Base-by-base conservation (phyloP, 1,140 invertebrate genomes). In the Ceratitis capitata region DNA sequence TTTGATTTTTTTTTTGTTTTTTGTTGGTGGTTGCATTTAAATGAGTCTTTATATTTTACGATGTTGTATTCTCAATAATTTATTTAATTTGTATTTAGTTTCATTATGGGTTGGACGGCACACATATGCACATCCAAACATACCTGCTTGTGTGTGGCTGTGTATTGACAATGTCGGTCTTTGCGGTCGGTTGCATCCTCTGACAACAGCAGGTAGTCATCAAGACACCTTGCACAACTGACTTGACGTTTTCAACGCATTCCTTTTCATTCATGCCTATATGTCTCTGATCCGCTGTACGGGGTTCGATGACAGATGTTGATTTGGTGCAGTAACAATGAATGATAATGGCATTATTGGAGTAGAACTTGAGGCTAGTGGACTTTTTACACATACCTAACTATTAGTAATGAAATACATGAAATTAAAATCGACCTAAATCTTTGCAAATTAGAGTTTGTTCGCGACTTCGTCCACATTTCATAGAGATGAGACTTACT, bases 41-140 rank as follows among this genome's bases (percentile, higher is more conserved):
- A 78, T 78, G 69, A 78, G 69, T 78, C 39, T 78, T 78, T 45
- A 78, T 78, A 78, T 78, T 78, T 47, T 78, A 78, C 69, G 69
- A 78, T 42, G 39, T 35, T 78, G 69, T 78, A 78, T 78, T 78
- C 69, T 78, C 69, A 78, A 78, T 78, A 78, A 78, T 78, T 78
- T 78, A 78, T 78, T 78, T 78, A 78, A 26, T 78, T 78, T 78
- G 69, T 78, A 78, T 78, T 78, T 39, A 12, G 69, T 78, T 78
- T 78, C 69, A 78, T 78, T 78, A 78, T 45, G 39, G 39, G 69
- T 45, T 42, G 39, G n/a, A 45, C n/a, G 69, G 29, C 32, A 69
- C 35, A 10, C 32, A 69, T 16, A 69, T 10, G 16, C 47, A 49
- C 1, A 14, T 49, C 10, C 10, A 14, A 3, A 49, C 3, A 49